These are phyloP conservation scores for Oreocharis arfaki DNA, from an alignment of 2,113 vertebrate genomes.

Conservation along the genomic window DNA sequence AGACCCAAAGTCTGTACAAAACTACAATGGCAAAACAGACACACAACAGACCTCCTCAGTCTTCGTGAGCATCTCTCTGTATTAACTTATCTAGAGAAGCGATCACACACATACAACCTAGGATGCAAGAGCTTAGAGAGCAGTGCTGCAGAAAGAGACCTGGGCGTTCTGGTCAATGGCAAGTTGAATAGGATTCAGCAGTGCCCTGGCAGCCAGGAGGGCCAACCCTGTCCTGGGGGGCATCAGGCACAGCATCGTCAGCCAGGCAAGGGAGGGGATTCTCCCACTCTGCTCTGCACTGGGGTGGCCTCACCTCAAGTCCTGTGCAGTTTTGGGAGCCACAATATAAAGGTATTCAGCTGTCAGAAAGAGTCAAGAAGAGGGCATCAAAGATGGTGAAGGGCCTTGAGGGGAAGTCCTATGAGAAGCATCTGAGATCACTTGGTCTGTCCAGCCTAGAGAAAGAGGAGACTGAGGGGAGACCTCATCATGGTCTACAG, in stretches of 20 bases:
- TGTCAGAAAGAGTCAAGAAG: background rate
- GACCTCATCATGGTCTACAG: background rate
- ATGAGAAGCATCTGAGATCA: background rate
- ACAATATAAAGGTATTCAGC: background rate
- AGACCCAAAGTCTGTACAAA: background rate
- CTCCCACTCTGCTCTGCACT: background rate
- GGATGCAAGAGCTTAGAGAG: background rate
- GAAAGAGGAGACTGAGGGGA: background rate
- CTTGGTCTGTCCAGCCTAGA: background rate
- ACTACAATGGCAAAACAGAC: background rate
- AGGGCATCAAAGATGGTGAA: background rate
- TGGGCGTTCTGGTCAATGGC: fast-evolving
- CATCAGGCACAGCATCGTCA: background rate
- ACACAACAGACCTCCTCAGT: background rate
- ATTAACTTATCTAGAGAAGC: background rate
- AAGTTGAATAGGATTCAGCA: background rate
- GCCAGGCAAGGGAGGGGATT: fast-evolving
- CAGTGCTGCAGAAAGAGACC: background rate
- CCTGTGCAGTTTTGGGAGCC: background rate
- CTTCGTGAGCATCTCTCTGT: background rate
- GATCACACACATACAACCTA: background rate
- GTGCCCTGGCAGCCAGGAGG: background rate
- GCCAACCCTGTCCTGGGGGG: fast-evolving
- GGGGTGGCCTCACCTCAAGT: fast-evolving
- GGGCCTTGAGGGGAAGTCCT: fast-evolving